Base-by-base conservation (phyloP, 2,113 vertebrate species). In the Salvelinus fontinalis region DNA sequence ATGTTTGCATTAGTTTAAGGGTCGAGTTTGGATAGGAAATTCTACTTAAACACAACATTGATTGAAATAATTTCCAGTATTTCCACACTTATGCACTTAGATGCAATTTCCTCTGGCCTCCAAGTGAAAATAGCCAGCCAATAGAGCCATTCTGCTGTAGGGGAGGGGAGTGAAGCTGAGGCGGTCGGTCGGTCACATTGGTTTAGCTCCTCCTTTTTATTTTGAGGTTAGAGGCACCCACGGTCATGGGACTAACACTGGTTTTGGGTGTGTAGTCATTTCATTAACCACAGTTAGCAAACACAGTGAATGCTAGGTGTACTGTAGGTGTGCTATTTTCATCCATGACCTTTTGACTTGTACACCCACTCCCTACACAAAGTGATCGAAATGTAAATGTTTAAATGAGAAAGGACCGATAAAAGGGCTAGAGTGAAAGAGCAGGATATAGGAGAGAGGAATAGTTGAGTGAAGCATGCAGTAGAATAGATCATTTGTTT, bases 141-240 rank as follows among this genome's bases (percentile, higher is more conserved):
- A 88, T 88, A 81, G 84, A 84, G 80, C 70, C 79, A 29, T 92
- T 89, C 83, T 90, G 54, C 79, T 57, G 31, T 77, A 72, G 29
- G 76, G 86, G 81, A 82, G 7, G 76, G 86, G 81, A 82, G n/a
- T 62, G 39, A 3, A 44, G 20, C 18, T 70, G 68, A 49, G 67
- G 74, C 79, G 85, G 85, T 91, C 81, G 84, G 79, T 74, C 81
- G 84, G 79, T 74, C 66, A 73, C 74, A 26, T 69, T 78, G 80
- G 81, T 90, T 79, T 83, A 82, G 80, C 80, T 83, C 80, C 75
- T 64, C 75, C 78, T 87, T 74, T 85, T 87, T 87, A 89, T 90
- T 86, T 87, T 86, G 75, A 84, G 75, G 75, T 86, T 70, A 49
- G 73, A 71, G 74, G 73, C 74, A 7, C 65, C 65, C 81, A 22